Evolutionary conservation across 2,797 vertebrate species (phyloP).

Genomic region (Pangasius krempfi): DNA sequence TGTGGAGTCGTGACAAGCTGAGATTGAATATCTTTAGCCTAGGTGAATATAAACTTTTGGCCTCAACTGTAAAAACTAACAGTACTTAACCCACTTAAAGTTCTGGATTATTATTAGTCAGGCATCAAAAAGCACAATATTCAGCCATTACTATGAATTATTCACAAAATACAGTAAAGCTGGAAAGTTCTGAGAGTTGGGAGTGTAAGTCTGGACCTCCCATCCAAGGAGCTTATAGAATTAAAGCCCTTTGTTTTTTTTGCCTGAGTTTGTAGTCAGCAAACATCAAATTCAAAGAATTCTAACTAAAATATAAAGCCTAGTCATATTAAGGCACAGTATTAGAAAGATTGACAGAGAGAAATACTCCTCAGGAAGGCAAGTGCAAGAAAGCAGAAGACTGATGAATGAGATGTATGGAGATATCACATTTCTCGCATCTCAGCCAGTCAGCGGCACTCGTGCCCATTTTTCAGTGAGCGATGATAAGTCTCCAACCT

Average conservation of each 20-base stretch:
- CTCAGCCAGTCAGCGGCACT: conserved; percentile 32
- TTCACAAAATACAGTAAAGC: neutral
- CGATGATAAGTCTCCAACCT: conserved; percentile 49
- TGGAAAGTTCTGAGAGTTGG: neutral
- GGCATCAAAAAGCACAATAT: neutral
- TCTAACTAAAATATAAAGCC: neutral
- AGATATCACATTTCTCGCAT: conserved; percentile 48
- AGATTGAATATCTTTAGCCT: neutral
- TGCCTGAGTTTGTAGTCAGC: neutral
- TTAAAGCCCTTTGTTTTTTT: neutral
- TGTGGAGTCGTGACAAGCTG: neutral
- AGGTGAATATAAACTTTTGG: too few relatives aligned
- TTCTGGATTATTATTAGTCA: neutral
- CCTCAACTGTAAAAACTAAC: neutral
- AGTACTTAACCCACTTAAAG: neutral
- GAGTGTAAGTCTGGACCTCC: neutral
- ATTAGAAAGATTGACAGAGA: conserved; percentile 4
- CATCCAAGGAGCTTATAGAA: neutral
- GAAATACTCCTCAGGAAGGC: neutral
- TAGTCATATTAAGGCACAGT: neutral
- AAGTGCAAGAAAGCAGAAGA: neutral
- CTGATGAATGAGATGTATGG: conserved; percentile 43
- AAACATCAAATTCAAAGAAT: neutral
- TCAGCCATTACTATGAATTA: neutral
- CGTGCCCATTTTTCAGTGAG: conserved; percentile 51